These are phyloP conservation scores for Lepus europaeus DNA, from an alignment of 2,113 vertebrate genomes.

Conservation along the genomic window DNA sequence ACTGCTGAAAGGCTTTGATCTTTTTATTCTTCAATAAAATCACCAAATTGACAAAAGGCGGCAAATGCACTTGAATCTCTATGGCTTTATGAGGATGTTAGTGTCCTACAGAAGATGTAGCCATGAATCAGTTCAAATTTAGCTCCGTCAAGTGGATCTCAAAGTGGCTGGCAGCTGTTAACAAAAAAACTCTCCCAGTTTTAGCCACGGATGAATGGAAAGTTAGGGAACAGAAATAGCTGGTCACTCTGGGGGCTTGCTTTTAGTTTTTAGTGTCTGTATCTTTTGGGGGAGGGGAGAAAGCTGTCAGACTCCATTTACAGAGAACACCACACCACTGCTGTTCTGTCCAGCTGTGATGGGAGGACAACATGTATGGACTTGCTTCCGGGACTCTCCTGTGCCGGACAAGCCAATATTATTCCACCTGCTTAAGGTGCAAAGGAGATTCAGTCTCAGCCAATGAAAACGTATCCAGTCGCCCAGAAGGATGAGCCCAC, in stretches of 20 bases:
- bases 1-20: conserved; percentile 54
- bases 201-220: background rate
- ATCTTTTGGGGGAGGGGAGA: background rate
- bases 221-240: conserved; percentile 1
- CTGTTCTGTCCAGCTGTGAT: background rate
- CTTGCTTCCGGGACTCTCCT: background rate
- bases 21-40: conserved; percentile 61
- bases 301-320: conserved; percentile 11
- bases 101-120: conserved; percentile 18
- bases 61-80: conserved; percentile 40
- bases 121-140: conserved; percentile 19
- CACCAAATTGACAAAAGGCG: conserved; percentile 40
- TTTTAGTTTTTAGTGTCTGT: conserved; percentile 23
- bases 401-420: background rate
- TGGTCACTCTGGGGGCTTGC: background rate
- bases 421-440: background rate
- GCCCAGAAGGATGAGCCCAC: background rate
- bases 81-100: background rate
- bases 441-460: background rate
- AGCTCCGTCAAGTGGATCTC: conserved; percentile 30
- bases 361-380: background rate
- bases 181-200: conserved; percentile 20
- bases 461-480: background rate
- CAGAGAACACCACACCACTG: background rate
- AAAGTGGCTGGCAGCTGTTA: background rate